Evolutionary conservation across 2,888 invertebrate species (phyloP).

Genomic region (Gymnoscelis rufifasciata): DNA sequence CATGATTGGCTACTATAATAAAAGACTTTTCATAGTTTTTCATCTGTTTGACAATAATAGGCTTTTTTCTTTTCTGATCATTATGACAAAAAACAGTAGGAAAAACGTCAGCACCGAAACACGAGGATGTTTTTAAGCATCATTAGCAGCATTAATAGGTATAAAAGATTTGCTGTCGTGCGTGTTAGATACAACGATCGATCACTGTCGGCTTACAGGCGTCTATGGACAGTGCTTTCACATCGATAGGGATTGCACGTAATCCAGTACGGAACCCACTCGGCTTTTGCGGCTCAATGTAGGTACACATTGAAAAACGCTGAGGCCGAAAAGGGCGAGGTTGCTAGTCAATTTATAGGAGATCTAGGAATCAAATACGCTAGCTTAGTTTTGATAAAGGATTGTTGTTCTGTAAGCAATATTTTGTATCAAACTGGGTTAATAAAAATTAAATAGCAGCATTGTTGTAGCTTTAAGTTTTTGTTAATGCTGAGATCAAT

Average conservation of each 20-base stretch:
- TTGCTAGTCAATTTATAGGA: not conserved
- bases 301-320: constrained; percentile 15
- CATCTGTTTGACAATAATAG: no score
- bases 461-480: no score
- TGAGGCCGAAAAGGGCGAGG: not conserved
- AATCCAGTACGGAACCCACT: constrained; percentile 19
- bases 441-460: no score
- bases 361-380: no score
- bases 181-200: constrained; percentile 15
- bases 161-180: constrained; percentile 13
- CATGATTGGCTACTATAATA: no score
- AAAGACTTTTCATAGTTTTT: no score
- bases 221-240: constrained; percentile 20
- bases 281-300: constrained; percentile 19
- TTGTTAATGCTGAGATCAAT: no score
- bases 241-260: constrained; percentile 21
- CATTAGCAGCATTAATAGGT: constrained; percentile 1
- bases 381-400: no score
- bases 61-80: no score
- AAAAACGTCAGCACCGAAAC: not conserved
- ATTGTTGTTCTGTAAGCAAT: no score
- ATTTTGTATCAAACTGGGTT: no score
- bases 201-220: constrained; percentile 23
- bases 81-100: not conserved
- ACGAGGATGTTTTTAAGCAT: not conserved